Percentiles rank a stretch among this genome's conserved stretches.
Evolutionary conservation across 2,797 vertebrate genomes (phyloP).

Genomic region (Staurois parvus): DNA sequence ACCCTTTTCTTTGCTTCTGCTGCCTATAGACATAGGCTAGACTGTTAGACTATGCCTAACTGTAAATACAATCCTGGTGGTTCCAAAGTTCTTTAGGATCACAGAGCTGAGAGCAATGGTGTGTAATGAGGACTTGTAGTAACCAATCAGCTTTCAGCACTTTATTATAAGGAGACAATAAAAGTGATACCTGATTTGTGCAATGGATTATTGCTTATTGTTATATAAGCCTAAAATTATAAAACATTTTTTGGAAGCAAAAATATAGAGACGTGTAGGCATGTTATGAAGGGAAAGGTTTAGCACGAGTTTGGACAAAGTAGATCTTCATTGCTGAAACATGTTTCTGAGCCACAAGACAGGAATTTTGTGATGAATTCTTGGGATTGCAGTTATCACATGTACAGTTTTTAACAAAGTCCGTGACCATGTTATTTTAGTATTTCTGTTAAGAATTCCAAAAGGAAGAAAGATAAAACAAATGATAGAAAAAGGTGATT

Average conservation of each 20-base stretch:
- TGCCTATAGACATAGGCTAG: too few species aligned
- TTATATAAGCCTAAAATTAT: too few species aligned
- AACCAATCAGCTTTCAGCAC: too few species aligned
- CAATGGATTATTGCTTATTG: too few species aligned
- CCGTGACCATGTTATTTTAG: constrained; percentile 47
- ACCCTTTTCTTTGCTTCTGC: too few species aligned
- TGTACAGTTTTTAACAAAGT: constrained; percentile 43
- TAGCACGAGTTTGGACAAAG: constrained; percentile 6
- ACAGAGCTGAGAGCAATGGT: too few species aligned
- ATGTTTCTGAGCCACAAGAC: constrained; percentile 22
- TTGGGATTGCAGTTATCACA: constrained; percentile 37
- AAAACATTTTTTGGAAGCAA: background rate
- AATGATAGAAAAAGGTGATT: background rate
- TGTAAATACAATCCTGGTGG: too few species aligned
- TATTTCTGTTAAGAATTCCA: constrained; percentile 34
- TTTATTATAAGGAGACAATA: too few species aligned
- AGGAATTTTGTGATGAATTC: constrained; percentile 53
- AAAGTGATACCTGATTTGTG: too few species aligned
- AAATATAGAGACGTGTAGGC: background rate
- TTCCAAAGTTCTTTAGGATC: too few species aligned
- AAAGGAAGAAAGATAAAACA: constrained; percentile 4
- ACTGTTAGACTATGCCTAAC: too few species aligned
- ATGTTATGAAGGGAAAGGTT: background rate
- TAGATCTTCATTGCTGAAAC: constrained; percentile 18
- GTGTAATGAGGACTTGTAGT: too few species aligned